phyloP scores from a whole-genome alignment of 2,888 invertebrate species.

The Phortica okadai region DNA sequence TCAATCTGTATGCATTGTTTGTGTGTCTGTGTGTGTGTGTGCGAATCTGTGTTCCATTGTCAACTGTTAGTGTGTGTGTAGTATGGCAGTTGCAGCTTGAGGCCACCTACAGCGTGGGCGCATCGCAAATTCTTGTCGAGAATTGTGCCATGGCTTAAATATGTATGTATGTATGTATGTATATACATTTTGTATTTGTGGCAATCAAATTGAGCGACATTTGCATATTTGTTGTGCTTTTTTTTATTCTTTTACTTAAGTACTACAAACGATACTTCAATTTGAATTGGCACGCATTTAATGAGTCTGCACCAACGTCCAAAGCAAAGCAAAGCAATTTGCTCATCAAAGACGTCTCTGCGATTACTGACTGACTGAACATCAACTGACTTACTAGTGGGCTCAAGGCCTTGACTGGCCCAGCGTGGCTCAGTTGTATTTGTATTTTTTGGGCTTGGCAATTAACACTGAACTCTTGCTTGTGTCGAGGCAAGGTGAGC shows the following conservation, averaged over 20 bases:
- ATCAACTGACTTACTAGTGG: background rate
- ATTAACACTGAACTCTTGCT: slow-evolving; percentile 63
- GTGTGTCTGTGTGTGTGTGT: background rate
- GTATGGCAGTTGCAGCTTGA: background rate
- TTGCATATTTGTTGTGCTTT: background rate
- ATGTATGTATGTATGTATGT: background rate
- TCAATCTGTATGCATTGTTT: background rate
- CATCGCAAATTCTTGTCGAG: slow-evolving; percentile 6
- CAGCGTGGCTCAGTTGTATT: background rate
- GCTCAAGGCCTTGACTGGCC: slow-evolving; percentile 2
- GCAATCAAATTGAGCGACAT: background rate
- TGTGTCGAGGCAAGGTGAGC: slow-evolving; percentile 44
- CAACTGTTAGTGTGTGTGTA: background rate
- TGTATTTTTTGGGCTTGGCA: slow-evolving; percentile 58
- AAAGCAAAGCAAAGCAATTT: background rate
- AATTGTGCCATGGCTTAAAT: slow-evolving; percentile 3
- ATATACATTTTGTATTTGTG: background rate
- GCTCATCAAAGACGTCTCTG: background rate
- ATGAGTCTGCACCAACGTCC: slow-evolving; percentile 2
- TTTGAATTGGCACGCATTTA: slow-evolving; percentile 2
- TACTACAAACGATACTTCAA: background rate
- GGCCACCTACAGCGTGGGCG: slow-evolving; percentile 6
- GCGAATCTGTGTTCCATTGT: background rate
- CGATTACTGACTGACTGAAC: background rate
- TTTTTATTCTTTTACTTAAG: background rate